A percentile compares a stretch with the other conserved stretches of the same genome.
phyloP scores from a whole-genome alignment of 2,797 vertebrate genomes.

The Crocodylus rhombifer region DNA sequence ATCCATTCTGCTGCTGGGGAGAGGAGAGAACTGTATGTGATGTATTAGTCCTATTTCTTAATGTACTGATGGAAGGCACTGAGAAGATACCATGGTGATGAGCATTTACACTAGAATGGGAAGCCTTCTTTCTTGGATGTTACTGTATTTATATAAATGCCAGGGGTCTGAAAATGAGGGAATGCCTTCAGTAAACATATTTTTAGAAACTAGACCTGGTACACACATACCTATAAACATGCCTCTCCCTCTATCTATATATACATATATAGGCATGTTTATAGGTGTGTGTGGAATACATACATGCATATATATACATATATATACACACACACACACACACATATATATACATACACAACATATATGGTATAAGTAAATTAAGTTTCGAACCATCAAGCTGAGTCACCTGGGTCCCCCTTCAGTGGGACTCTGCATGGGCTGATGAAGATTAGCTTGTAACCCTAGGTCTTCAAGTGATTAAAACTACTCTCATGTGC shows the following conservation, averaged over 20 bases:
- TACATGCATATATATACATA: no score
- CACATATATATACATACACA: not conserved
- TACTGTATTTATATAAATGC: not conserved
- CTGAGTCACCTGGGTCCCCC: not conserved
- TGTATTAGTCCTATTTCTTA: no score
- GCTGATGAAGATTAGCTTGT: no score
- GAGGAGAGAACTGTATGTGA: not conserved
- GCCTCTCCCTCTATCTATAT: no score
- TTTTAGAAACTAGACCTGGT: not conserved
- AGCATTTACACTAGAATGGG: not conserved
- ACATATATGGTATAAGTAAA: no score
- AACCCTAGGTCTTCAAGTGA: not conserved
- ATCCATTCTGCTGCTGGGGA: not conserved
- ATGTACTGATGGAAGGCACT: not conserved
- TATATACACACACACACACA: no score
- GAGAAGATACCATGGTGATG: accelerated
- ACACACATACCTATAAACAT: not conserved
- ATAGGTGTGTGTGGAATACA: no score
- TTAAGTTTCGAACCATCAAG: not conserved
- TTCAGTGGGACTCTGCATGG: accelerated
- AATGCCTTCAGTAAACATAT: not conserved
- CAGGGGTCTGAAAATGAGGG: not conserved
- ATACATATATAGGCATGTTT: accelerated
- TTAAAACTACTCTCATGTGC: accelerated
- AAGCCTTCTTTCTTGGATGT: not conserved